A percentile compares a stretch with the other conserved stretches of the same genome.
Evolutionary conservation across 2,797 vertebrate genomes (phyloP).

Genomic region (Brachyrhaphis roseni): DNA sequence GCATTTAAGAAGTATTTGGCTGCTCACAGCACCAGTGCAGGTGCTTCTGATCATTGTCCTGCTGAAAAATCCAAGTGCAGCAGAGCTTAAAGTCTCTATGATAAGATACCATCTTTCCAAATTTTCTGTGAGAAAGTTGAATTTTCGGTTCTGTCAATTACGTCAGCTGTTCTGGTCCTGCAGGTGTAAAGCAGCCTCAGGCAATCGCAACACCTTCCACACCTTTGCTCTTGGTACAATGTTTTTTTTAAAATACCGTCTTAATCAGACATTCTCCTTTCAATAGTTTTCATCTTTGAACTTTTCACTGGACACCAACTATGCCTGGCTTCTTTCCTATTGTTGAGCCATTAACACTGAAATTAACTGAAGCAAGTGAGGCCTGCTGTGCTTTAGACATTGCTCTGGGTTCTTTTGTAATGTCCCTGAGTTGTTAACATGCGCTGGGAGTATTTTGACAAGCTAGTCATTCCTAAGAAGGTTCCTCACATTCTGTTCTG

Average conservation of each 20-base stretch:
- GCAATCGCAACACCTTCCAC: background rate
- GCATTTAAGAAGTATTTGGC: background rate
- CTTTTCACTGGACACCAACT: background rate
- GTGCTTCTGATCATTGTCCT: no score
- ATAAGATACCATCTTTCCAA: background rate
- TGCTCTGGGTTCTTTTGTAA: background rate
- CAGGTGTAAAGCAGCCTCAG: background rate
- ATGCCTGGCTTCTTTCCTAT: background rate
- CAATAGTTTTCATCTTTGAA: background rate
- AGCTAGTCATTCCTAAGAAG: background rate
- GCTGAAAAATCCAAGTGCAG: background rate
- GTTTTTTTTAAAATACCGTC: background rate
- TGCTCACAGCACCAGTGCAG: background rate
- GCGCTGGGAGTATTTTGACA: background rate
- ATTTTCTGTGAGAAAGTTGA: background rate
- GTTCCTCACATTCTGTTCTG: background rate
- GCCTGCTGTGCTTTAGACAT: background rate
- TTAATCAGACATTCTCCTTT: background rate
- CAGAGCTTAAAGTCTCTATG: background rate
- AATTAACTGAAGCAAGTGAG: background rate
- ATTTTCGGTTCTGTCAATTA: background rate
- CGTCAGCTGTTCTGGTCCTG: background rate
- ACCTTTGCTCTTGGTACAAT: background rate
- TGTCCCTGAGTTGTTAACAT: background rate
- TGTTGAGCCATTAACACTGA: background rate